Percentiles rank a stretch among this genome's conserved stretches.
These are phyloP conservation scores for Calyptomena viridis DNA, from an alignment of 2,113 vertebrate genomes.

Conservation along the genomic window DNA sequence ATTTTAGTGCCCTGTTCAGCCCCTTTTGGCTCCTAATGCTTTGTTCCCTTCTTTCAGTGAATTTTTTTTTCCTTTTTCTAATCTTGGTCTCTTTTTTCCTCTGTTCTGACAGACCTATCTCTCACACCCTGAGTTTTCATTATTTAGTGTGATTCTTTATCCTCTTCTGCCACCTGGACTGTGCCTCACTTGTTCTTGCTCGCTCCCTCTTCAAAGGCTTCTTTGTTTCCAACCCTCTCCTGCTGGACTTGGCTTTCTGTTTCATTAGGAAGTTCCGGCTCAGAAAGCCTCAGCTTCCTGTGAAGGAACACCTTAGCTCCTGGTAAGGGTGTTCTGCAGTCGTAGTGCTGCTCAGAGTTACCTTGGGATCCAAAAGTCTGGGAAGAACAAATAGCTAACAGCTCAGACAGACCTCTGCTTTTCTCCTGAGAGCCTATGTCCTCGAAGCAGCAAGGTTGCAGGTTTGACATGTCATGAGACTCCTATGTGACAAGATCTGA, in stretches of 20 bases:
- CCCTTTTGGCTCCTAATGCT: background rate
- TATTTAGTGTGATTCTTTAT: constrained; percentile 16
- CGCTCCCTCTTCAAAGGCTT: background rate
- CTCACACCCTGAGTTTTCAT: background rate
- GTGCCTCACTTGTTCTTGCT: background rate
- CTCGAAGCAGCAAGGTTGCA: background rate
- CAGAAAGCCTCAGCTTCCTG: background rate
- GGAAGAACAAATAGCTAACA: background rate
- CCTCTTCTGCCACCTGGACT: background rate
- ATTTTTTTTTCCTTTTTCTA: background rate
- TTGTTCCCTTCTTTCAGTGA: background rate
- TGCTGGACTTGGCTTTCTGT: background rate
- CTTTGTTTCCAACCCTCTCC: background rate
- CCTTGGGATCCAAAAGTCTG: background rate
- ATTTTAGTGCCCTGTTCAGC: background rate
- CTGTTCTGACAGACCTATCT: background rate
- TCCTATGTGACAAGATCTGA: fast-evolving
- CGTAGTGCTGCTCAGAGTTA: background rate
- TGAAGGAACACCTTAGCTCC: background rate
- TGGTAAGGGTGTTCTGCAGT: background rate
- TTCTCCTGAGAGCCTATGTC: background rate
- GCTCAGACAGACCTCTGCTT: background rate
- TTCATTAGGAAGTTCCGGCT: background rate
- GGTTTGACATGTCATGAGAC: background rate
- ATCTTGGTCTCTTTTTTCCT: background rate